Evolutionary conservation across 2,113 vertebrate genomes (phyloP).

Genomic region (Pygoscelis adeliae): DNA sequence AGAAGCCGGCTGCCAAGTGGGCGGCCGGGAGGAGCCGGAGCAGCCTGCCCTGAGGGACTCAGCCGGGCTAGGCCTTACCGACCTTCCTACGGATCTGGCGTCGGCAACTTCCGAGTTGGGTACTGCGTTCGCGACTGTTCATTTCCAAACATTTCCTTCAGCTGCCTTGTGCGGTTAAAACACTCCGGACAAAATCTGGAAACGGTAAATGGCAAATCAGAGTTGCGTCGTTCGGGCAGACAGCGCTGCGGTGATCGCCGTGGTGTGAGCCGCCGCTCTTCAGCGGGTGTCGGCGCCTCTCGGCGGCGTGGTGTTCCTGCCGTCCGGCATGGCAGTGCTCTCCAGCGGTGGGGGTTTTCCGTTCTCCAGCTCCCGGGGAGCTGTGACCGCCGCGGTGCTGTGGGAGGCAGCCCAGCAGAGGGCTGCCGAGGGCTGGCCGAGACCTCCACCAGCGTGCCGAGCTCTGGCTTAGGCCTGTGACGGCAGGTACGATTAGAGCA

Average conservation of each 20-base stretch:
- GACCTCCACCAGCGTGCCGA: not conserved
- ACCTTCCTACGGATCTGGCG: not conserved
- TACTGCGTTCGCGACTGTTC: accelerated
- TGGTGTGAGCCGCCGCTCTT: too few species aligned
- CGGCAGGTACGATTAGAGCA: not conserved
- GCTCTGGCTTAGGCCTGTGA: not conserved
- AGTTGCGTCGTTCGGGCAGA: accelerated
- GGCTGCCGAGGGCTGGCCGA: not conserved
- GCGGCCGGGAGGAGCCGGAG: not conserved
- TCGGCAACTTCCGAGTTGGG: not conserved
- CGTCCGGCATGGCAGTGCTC: accelerated
- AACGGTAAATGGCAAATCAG: accelerated
- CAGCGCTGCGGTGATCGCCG: accelerated
- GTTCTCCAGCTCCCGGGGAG: too few species aligned
- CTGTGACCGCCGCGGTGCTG: not conserved
- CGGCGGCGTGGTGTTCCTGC: accelerated
- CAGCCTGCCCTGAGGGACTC: not conserved
- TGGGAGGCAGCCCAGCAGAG: not conserved
- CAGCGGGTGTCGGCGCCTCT: accelerated
- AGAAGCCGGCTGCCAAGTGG: not conserved
- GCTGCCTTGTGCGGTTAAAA: not conserved
- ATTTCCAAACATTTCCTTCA: not conserved
- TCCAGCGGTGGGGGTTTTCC: not conserved
- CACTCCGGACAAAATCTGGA: not conserved
- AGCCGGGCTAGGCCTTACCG: accelerated